Evolutionary conservation across 1,140 invertebrate genomes (phyloP).

Genomic region (Teleopsis dalmanni): DNA sequence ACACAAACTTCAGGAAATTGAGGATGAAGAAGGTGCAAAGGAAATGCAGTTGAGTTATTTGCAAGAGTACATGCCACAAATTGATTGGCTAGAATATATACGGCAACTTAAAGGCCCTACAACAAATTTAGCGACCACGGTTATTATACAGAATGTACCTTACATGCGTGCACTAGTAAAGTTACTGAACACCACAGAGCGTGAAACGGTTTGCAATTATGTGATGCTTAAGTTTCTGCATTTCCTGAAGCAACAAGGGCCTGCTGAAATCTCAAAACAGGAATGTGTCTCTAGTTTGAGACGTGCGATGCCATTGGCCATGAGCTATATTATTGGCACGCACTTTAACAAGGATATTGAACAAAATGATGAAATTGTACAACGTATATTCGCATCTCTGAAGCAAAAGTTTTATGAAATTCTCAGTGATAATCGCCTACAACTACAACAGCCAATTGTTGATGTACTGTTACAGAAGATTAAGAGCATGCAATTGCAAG

Average conservation of each 20-base stretch:
- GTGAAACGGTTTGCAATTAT: constrained; percentile 31
- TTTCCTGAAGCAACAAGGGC: constrained; percentile 31
- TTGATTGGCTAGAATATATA: constrained; percentile 29
- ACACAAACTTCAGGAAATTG: constrained; percentile 33
- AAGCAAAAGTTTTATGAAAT: constrained; percentile 26
- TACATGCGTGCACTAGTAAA: constrained; percentile 27
- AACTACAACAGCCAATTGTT: constrained; percentile 24
- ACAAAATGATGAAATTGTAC: constrained; percentile 12
- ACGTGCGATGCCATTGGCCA: constrained; percentile 32
- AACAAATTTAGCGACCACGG: constrained; percentile 15
- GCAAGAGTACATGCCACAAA: constrained; percentile 26
- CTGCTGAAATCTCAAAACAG: constrained; percentile 26
- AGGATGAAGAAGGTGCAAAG: constrained; percentile 32
- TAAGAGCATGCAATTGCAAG: constrained; percentile 22
- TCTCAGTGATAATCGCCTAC: constrained; percentile 26
- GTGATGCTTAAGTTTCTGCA: constrained; percentile 33
- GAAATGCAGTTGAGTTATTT: constrained; percentile 36
- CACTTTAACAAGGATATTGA: constrained; percentile 17
- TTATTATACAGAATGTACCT: constrained; percentile 34
- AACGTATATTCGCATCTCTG: constrained; percentile 7
- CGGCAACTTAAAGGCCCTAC: constrained; percentile 15
- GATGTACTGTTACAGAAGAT: constrained; percentile 26
- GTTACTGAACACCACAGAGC: constrained; percentile 18
- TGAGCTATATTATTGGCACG: constrained; percentile 30
- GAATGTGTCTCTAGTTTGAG: constrained; percentile 34